These are phyloP conservation scores for Kryphioiulus occultus DNA, from an alignment of 2,888 invertebrate genomes.

Conservation along the genomic window DNA sequence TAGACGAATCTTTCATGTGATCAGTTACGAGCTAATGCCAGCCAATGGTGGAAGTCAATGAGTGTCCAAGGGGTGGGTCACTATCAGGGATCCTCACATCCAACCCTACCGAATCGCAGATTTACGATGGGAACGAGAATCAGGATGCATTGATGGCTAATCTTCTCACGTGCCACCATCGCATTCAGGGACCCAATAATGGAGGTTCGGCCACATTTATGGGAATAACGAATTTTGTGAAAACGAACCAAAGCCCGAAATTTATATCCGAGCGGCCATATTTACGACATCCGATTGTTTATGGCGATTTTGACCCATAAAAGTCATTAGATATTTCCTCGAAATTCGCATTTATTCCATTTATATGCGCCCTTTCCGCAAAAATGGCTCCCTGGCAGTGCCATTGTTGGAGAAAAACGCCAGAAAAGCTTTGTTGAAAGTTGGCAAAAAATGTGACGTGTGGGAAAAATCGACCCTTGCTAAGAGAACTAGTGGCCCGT, in stretches of 20 bases:
- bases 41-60: no score
- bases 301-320: constrained; percentile 36
- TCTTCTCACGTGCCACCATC: not conserved
- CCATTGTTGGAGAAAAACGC: constrained; percentile 27
- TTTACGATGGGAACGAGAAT: constrained; percentile 6
- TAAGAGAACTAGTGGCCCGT: constrained; percentile 36
- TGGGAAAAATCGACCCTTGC: constrained; percentile 37
- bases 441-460: constrained; percentile 31
- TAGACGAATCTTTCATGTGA: no score
- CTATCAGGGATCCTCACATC: not conserved
- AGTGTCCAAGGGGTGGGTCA: no score
- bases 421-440: constrained; percentile 22
- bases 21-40: no score
- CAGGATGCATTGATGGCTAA: not conserved
- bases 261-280: not conserved
- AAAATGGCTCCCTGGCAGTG: not conserved
- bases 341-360: constrained; percentile 26
- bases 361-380: not conserved
- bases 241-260: not conserved
- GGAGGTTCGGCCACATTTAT: not conserved
- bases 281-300: constrained; percentile 40
- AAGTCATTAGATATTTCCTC: constrained; percentile 32
- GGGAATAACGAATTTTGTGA: not conserved
- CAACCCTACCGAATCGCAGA: not conserved
- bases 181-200: not conserved